Evolutionary conservation across 1,140 invertebrate genomes (phyloP), one percentile per base, ranked within the genome.

Genomic region (Drosophila pseudoananassae): DNA sequence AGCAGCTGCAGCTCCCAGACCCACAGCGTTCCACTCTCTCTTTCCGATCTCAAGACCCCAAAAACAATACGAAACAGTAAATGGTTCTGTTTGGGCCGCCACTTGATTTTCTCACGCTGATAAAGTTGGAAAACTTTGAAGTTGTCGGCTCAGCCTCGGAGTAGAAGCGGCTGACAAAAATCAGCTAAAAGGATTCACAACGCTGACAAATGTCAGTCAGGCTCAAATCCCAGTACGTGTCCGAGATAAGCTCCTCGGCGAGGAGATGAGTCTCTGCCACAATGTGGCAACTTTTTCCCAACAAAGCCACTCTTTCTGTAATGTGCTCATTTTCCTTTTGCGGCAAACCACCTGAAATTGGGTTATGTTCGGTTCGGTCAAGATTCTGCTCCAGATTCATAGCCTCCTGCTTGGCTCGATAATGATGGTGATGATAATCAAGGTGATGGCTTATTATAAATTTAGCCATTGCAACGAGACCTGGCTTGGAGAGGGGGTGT

Each of bases 291-390:
- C 78, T 76, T 65, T 65, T 65, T 66, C 23, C 12, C 59, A 36
- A n/a, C 40, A 10, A 15, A 14, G 38, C 65, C 54, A 36, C 63
- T 57, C 54, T 59, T 54, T 58, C 49, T 69, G 83, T 77, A 79
- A 88, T 89, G 83, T 88, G 83, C 83, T 88, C 83, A 88, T 88
- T 88, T 88, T 88, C 83, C 83, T 83, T 88, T 73, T 88, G 56
- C 59, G 82, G 77, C 73, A 55, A 56, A 54, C 33, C 45, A 55
- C 54, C 43, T 49, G 65, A 82, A 87, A 87, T 87, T 87, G 83
- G 83, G 83, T 87, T 87, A 88, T 65, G 75, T 69, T 78, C 71
- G 70, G 65, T 59, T 68, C 61, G 77, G 72, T 65, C 73, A 79
- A 84, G 72, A 78, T 76, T 76, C 63, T 81, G 82, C 82, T 87